Evolutionary conservation across 2,113 vertebrate species (phyloP), one percentile per base, ranked within the genome.

Genomic region (Ptilonorhynchus violaceus): DNA sequence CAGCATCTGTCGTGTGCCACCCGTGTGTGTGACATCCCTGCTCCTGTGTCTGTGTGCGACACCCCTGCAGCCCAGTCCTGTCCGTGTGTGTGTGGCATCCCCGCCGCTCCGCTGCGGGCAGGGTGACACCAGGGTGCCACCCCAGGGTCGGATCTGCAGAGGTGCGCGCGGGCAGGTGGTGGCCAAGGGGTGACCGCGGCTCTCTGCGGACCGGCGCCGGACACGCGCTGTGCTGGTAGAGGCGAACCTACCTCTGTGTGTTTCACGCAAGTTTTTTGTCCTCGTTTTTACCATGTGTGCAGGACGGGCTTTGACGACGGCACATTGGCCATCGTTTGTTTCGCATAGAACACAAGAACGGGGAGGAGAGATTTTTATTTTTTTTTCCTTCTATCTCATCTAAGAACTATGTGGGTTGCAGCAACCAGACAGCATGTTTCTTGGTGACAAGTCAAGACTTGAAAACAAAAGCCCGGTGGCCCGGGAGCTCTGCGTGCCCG

Each of bases 151-250:
- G 30, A 8, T 20, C 27, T 14, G 15, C 63, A 1, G 47, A 31
- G 63, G 10, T 33, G 63, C 19, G 41, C 7, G 0, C 5, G 59
- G 55, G n/a, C 23, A 7, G 5, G 6, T 50, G 33, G 27, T n/a
- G 39, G n/a, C 83, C 41, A 7, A 4, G 21, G 12, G 56, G 81
- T 9, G 37, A 3, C 4, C 2, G 42, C 64, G 33, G 33, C 3
- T 41, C 42, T 7, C 44, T 1, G 41, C 0, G 1, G 60, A 21
- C 30, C 2, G 1, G 46, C 33, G 0, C 11, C 22, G 31, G 22
- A 25, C 2, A 3, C 5, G 2, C 1, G 52, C 77, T 6, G 62
- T 4, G 67, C 50, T 9, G n/a, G 12, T 0, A 14, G 27, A 31
- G 37, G n/a, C 78, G 24, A 64, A 44, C 35, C 42, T 4, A 16